phyloP scores from a whole-genome alignment of 2,113 vertebrate genomes.

The Heterotis niloticus region DNA sequence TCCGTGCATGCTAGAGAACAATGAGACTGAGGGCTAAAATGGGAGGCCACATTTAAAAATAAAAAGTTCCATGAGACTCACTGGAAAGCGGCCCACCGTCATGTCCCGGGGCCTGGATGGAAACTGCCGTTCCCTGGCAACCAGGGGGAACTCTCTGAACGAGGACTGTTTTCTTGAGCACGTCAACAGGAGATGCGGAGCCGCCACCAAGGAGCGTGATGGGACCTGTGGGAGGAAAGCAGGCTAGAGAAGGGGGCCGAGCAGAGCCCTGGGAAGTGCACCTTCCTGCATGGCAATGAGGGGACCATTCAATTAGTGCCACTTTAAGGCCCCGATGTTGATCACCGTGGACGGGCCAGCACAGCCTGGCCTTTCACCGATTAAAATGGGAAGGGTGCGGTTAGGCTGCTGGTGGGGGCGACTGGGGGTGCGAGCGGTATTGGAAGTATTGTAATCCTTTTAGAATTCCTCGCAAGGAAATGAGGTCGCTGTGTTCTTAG shows the following conservation, averaged over 20 bases:
- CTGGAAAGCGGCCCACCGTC: slow-evolving; percentile 8
- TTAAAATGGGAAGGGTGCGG: slow-evolving; percentile 50
- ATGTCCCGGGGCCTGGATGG: slow-evolving; percentile 36
- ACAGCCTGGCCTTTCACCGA: slow-evolving; percentile 62
- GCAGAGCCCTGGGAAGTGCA: slow-evolving; percentile 30
- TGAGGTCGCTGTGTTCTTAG: slow-evolving; percentile 53
- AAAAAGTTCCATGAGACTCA: too few species aligned
- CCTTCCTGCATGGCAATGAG: slow-evolving; percentile 66
- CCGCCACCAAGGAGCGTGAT: slow-evolving; percentile 42
- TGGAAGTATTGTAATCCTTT: slow-evolving; percentile 49
- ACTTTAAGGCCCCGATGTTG: slow-evolving; percentile 66
- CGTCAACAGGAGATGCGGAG: slow-evolving; percentile 55
- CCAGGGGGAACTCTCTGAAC: slow-evolving; percentile 54
- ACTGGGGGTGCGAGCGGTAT: slow-evolving; percentile 41
- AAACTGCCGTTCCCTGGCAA: slow-evolving; percentile 45
- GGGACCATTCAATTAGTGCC: slow-evolving; percentile 67
- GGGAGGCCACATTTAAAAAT: too few species aligned
- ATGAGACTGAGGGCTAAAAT: too few species aligned
- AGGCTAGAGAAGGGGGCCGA: slow-evolving; percentile 23
- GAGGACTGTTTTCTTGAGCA: slow-evolving; percentile 62
- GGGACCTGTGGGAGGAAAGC: slow-evolving; percentile 47
- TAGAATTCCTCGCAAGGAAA: slow-evolving; percentile 33
- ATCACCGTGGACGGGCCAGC: slow-evolving; percentile 67
- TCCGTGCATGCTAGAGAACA: background rate
- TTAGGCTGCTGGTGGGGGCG: background rate